Conservation (phyloP, 1,140 invertebrate genomes). For the Caerostris darwini region DNA sequence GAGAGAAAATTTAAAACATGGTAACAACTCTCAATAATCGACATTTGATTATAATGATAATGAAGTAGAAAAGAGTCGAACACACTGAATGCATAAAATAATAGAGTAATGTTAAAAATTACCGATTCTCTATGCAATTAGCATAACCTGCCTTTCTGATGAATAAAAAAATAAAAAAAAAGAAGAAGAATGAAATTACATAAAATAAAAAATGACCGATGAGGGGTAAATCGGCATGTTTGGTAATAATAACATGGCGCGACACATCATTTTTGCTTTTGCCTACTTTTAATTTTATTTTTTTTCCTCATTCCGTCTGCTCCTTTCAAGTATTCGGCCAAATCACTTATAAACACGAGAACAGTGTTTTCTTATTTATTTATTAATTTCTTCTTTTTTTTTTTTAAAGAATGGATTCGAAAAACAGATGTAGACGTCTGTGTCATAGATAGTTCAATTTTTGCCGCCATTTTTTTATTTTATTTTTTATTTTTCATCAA, state of each 20-base stretch:
- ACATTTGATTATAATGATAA: neutral
- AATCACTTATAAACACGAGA: constrained; percentile 68
- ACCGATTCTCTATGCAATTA: constrained; percentile 40
- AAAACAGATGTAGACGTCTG: constrained; percentile 47
- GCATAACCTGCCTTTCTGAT: constrained; percentile 53
- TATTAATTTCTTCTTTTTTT: neutral
- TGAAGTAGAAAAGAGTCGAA: constrained; percentile 16
- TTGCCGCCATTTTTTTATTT: constrained; percentile 39
- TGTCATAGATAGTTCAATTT: constrained; percentile 32
- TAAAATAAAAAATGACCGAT: constrained; percentile 62
- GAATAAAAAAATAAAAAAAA: too few relatives aligned
- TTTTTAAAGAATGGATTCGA: constrained; percentile 43
- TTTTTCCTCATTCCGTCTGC: neutral
- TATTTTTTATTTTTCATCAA: constrained; percentile 42
- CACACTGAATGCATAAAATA: constrained; percentile 25
- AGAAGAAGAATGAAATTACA: neutral
- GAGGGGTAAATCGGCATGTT: constrained; percentile 62
- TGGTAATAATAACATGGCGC: constrained; percentile 62
- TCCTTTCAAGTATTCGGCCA: constrained; percentile 10
- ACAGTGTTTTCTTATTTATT: neutral
- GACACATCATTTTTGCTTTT: constrained; percentile 48
- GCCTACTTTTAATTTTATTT: constrained; percentile 29
- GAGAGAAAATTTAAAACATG: neutral
- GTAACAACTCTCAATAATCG: constrained; percentile 19
- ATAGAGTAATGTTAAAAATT: constrained; percentile 15